Evolutionary conservation across 2,888 invertebrate genomes (phyloP), one percentile per base, ranked within the genome.

Genomic region (Drosophila demipolita): DNA sequence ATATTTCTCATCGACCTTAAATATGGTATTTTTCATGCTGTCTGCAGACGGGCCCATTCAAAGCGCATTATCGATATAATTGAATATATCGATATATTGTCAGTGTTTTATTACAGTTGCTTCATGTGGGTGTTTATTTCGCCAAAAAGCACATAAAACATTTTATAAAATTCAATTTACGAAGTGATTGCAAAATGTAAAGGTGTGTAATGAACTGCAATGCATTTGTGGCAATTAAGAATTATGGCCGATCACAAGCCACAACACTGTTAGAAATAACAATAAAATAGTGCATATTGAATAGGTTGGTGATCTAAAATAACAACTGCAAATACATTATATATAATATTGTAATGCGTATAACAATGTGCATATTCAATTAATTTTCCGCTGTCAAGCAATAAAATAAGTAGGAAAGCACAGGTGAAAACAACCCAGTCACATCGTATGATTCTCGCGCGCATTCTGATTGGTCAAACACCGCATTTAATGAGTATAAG

Each of bases 391-490:
- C 23, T 70, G n/a, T 12, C 9, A 29, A 45, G 45, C 23, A 23
- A 45, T 45, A 45, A 45, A 49, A 53, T 67, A 61, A 54, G 35
- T 61, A 42, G 63, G 23, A 70, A 75, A 71, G 54, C 42, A 48
- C 42, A 20, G 54, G 60, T 78, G 70, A 64, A 66, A 61, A 26
- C 63, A 42, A 40, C 26, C 53, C 87, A 91, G 91, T 91, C 91
- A 92, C 84, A 93, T 93, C 92, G 93, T 92, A 92, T 92, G 93
- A 93, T 92, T 69, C 88, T 73, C 82, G 83, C 85, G 81, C 78
- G 85, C 63, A 64, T 74, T 91, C 82, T 92, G 92, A 92, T 92
- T 92, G 92, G 92, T 83, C 80, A 78, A 76, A 29, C 70, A 17
- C 59, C 68, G 67, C 69, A 66, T 73, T 73, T 74, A 69, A 80